These are phyloP conservation scores for Pimpla rufipes DNA, from an alignment of 2,888 invertebrate species.

Conservation along the genomic window DNA sequence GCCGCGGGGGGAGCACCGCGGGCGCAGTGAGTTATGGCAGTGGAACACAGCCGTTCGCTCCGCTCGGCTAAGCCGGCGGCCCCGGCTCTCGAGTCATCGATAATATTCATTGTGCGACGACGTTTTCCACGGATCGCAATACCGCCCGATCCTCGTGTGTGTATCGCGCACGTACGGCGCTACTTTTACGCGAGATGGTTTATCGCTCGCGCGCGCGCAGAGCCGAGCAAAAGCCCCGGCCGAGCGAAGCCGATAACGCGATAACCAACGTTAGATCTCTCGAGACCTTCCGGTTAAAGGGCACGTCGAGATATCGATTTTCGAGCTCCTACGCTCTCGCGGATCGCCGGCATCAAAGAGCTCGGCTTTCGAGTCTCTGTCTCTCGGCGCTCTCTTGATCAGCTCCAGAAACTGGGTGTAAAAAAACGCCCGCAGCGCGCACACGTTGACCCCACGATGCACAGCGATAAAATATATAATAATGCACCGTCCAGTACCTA, in stretches of 20 bases:
- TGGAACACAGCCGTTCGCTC: constrained; percentile 9
- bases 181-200: constrained; percentile 20
- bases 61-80: background rate
- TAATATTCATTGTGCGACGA: constrained; percentile 50
- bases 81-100: constrained; percentile 40
- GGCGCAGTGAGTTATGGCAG: constrained; percentile 8
- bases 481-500: background rate
- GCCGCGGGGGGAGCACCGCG: constrained; percentile 17
- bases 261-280: constrained; percentile 19
- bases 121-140: background rate
- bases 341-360: background rate
- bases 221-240: constrained; percentile 4
- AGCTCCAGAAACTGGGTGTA: background rate
- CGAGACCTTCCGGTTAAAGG: constrained; percentile 44
- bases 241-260: constrained; percentile 28
- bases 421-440: constrained; percentile 1
- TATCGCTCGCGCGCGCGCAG: constrained; percentile 3
- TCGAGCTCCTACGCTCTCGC: background rate
- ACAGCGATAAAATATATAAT: background rate
- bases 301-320: constrained; percentile 37
- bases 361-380: background rate
- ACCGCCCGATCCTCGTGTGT: background rate
- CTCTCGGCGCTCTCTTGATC: too few relatives aligned
- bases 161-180: background rate
- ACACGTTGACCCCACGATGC: constrained; percentile 12